phyloP scores from a whole-genome alignment of 2,113 vertebrate species.

The Himantopus leucocephalus region DNA sequence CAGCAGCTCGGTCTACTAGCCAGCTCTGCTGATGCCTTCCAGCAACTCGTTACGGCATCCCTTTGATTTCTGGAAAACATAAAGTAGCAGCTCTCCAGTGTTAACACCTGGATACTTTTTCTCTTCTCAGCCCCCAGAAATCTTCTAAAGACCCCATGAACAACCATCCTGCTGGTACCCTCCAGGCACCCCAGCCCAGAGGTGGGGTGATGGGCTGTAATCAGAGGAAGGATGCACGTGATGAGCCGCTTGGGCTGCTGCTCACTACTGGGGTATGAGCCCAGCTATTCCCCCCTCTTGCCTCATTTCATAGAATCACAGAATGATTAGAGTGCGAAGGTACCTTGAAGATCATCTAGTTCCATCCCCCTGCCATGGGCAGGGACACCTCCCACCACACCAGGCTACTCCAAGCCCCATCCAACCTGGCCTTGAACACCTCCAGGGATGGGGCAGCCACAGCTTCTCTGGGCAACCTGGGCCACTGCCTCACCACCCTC shows the following conservation, averaged over 20 bases:
- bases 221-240: fast-evolving
- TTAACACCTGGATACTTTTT: not conserved
- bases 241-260: fast-evolving
- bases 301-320: not conserved
- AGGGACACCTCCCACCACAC: not conserved
- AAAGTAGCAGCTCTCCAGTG: not conserved
- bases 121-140: not conserved
- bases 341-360: not conserved
- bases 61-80: not conserved
- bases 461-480: not conserved
- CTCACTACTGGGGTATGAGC: fast-evolving
- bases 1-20: fast-evolving
- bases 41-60: not conserved
- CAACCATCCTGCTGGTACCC: too few species aligned
- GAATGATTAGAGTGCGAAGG: not conserved
- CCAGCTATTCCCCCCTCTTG: not conserved
- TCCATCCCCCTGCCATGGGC: not conserved
- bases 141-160: not conserved
- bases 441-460: not conserved
- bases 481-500: not conserved
- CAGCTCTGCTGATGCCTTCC: not conserved
- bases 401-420: not conserved
- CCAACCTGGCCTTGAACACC: not conserved
- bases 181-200: not conserved
- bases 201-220: not conserved